Evolutionary conservation across 2,113 vertebrate genomes (phyloP), one percentile per base, ranked within the genome.

Genomic region (Chascanopsetta lugubris): DNA sequence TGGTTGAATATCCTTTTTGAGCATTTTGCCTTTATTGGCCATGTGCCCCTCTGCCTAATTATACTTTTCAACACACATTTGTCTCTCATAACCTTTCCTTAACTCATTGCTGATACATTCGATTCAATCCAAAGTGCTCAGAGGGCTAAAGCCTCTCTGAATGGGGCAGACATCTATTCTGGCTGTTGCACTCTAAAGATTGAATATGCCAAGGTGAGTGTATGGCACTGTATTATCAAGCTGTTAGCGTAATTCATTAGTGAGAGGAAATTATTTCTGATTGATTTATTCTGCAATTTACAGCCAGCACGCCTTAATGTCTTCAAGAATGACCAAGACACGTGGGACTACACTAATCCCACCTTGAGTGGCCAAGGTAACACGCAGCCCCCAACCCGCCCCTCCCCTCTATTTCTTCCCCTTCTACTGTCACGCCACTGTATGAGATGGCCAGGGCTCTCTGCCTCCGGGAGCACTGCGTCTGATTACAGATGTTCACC

Each of bases 291-390:
- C 22, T 60, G 21, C 59, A 13, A 67, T 54, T 34, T 10, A 57
- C 86, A 98, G 96, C 97, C 97, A 24, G 93, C 96, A 0, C 95
- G 96, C 34, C 94, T 98, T 78, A 98, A 98, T 32, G 97, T 98
- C 63, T 98, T 98, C 90, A 98, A 96, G 92, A 98, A 98, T 0
- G 97, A 98, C 87, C 96, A 97, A 85, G 97, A 98, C 85, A 98
- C 97, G 0, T 98, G 97, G 96, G 97, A 98, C 68, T 98, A 98
- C 87, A 97, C 96, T 70, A 98, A 98, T 82, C 96, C 97, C 43
- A 95, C 91, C 75, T 92, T 97, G 85, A 94, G 94, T 81, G 95
- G 95, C 85, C 95, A 98, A 98, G 96, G 97, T 98, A 97, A 89
- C 30, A 18, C 26, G 77, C 65, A 56, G 40, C 34, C 61, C 50